Evolutionary conservation across 1,140 invertebrate species (phyloP), one percentile per base, ranked within the genome.

Genomic region (Dendroctonus ponderosae): DNA sequence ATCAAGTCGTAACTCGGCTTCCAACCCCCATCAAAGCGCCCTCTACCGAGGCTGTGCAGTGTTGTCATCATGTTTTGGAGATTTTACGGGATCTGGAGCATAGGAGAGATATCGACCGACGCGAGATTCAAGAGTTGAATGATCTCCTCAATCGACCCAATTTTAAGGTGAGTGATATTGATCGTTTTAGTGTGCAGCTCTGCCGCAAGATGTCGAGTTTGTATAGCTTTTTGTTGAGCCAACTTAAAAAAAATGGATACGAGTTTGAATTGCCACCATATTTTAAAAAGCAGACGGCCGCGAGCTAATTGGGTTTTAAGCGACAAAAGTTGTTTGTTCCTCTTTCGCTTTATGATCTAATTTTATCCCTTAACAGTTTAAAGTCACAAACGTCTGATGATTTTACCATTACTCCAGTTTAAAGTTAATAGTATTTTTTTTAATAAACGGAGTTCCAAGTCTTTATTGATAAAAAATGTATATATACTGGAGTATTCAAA

Each of bases 71-170:
- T 70, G 87, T 88, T 67, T 82, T 91, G 50, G 91, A 93, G 71
- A 80, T 83, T 59, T 79, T 88, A 56, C 77, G 84, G 53, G 86
- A 84, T 69, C 76, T 82, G 44, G 84, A 86, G 67, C 80, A 82
- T 71, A 82, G 82, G 62, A 77, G 73, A 41, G 79, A 75, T 68
- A 72, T 72, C 66, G 77, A 79, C 60, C 79, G 82, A 67, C 77
- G 83, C 67, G 86, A 87, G 80, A 82, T 89, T 70, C 86, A 90
- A 71, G 92, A 96, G 79, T 85, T 97, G 71, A 82, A 89, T 72
- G 86, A 91, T 71, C 81, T 96, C 69, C 84, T 97, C 15, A 85
- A 85, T 66, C 85, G 88, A 75, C 90, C 93, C 66, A 91, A 96
- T 79, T 83, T 96, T 70, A 91, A 91, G 91, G 94, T 96, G 64